Evolutionary conservation across 2,113 vertebrate genomes (phyloP), one percentile per base, ranked within the genome.

Genomic region (Harpagus bidentatus): DNA sequence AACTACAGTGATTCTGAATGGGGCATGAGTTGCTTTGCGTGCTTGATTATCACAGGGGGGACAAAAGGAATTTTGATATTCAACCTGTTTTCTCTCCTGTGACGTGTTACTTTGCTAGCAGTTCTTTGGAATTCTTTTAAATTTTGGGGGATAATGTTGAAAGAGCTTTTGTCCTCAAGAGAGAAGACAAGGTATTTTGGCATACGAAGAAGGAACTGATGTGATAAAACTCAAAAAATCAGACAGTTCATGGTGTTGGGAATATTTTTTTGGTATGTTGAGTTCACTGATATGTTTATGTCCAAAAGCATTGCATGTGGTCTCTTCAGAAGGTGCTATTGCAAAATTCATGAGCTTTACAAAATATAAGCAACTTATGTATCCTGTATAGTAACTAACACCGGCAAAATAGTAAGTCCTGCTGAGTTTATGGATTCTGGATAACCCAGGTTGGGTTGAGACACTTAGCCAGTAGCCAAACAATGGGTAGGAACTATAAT

Each of bases 401-500:
- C 1, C 34, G 20, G 3, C 26, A 90, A 69, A 90, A 21, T 10
- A 34, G 6, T 34, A 48, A 25, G 1, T 43, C 5, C 21, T 82
- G 5, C 3, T 66, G 21, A 61, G 32, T 38, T 87, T 34, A 48
- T 1, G 2, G 8, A 28, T 79, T 78, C 22, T 65, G n/a, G 80
- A 50, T 63, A 63, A 86, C 3, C 3, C 14, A 63, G 13, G 7
- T 1, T 82, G 23, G 71, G 18, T 28, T 36, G 16, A 74, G 31
- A 47, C 9, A 29, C 80, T 76, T 45, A 72, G 5, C 16, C 11
- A 66, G 14, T 16, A 80, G 7, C 2, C 20, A 72, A 73, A 77
- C 1, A 76, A 61, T 8, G 4, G 1, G 0, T 34, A 74, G 21
- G 25, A 81, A 43, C 1, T 13, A 25, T 2, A 59, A 7, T 29